Percentiles rank a stretch among this genome's conserved stretches.
Conservation (phyloP, 2,888 invertebrate species). For the Sceliomorpha sp. region DNA sequence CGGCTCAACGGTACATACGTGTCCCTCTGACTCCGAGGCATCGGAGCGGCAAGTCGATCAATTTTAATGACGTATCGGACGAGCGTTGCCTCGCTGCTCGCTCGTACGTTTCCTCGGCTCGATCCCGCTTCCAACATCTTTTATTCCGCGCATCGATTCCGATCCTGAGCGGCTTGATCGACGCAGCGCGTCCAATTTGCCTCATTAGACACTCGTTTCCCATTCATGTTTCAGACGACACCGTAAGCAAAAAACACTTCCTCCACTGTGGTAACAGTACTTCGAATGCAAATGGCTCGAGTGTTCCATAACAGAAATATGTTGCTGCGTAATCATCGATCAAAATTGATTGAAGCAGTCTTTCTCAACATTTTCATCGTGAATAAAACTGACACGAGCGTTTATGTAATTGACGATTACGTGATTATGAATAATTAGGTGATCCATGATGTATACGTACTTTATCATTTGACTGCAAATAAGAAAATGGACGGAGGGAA, state of each 20-base stretch:
- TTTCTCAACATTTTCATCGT: no score
- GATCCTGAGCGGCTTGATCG: constrained; percentile 32
- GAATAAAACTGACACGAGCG: no score
- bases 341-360: no score
- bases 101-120: constrained; percentile 39
- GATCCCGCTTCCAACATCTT: constrained; percentile 29
- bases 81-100: constrained; percentile 22
- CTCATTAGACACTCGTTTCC: constrained; percentile 24
- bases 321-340: no score
- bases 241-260: constrained; percentile 1
- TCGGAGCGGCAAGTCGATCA: constrained; percentile 49
- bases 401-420: no score
- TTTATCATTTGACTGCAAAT: no score
- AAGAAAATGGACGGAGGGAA: no score
- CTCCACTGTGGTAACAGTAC: constrained; percentile 10
- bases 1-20: constrained; percentile 44
- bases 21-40: constrained; percentile 37
- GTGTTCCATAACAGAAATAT: no score
- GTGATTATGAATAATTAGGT: no score
- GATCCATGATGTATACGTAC: no score
- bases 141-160: constrained; percentile 19
- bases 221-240: constrained; percentile 15
- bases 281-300: constrained; percentile 17
- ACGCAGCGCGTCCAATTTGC: constrained; percentile 39
- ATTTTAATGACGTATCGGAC: constrained; percentile 52